A percentile compares a stretch with the other conserved stretches of the same genome.
Evolutionary conservation across 2,888 invertebrate species (phyloP).

Genomic region (Coleophora flavipennella): DNA sequence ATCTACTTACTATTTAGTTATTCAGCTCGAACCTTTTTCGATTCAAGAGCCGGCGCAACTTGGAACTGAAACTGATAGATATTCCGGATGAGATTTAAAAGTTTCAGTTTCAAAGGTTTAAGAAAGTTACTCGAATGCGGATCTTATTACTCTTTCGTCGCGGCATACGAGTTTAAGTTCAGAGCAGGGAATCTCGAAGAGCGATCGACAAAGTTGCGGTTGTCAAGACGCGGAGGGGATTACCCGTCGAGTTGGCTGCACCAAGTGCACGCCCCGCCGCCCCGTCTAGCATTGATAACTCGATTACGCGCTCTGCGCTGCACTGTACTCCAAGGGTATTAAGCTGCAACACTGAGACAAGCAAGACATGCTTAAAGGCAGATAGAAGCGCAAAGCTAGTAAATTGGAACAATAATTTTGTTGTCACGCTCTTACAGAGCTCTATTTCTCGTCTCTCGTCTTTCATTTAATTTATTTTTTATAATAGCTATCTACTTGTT

Average conservation of each 20-base stretch:
- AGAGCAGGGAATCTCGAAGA: conserved; percentile 39
- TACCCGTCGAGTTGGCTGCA: conserved; percentile 15
- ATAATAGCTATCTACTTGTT: too few species aligned
- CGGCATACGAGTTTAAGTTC: conserved; percentile 39
- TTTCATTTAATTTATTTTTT: too few species aligned
- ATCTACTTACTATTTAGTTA: too few species aligned
- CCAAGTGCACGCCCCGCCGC: too few species aligned
- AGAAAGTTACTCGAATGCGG: conserved; percentile 33
- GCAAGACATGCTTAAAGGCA: too few species aligned
- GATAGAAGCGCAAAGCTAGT: not conserved
- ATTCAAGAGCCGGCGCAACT: conserved; percentile 1
- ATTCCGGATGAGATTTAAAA: conserved; percentile 22
- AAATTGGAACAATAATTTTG: not conserved
- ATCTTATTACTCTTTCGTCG: conserved; percentile 49
- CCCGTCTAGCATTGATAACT: conserved; percentile 9
- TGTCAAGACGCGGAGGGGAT: conserved; percentile 45
- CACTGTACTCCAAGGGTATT: not conserved
- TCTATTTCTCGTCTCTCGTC: too few species aligned
- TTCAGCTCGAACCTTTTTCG: too few species aligned
- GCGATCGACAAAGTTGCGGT: conserved; percentile 48
- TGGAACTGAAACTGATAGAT: conserved; percentile 6
- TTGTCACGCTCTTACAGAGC: not conserved
- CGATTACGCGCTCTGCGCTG: conserved; percentile 4
- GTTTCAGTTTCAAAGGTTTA: conserved; percentile 27
- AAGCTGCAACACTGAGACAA: not conserved